These are phyloP conservation scores for Ibidorhyncha struthersii DNA, from an alignment of 2,113 vertebrate genomes.

Conservation along the genomic window DNA sequence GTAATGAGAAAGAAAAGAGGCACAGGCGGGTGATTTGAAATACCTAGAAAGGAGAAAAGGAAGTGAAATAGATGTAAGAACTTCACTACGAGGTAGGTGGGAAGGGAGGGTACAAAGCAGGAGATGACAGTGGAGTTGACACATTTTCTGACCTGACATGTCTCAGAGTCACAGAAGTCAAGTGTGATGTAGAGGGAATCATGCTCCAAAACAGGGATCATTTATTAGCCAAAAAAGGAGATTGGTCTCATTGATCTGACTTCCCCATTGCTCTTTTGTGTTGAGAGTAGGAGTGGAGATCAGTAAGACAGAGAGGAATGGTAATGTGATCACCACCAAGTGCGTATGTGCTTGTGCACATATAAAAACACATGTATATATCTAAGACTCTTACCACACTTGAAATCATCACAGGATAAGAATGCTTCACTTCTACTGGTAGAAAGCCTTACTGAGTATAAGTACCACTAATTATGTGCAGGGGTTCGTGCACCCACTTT, in stretches of 20 bases:
- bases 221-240: neutral
- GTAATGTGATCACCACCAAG: neutral
- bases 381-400: neutral
- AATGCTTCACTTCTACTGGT: neutral
- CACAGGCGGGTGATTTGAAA: neutral
- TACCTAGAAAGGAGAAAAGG: neutral
- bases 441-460: neutral
- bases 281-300: neutral
- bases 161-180: neutral
- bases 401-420: neutral
- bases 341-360: neutral
- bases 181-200: neutral
- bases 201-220: neutral
- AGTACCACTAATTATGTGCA: neutral
- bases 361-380: rapidly evolving
- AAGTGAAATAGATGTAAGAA: neutral
- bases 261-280: neutral
- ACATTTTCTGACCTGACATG: neutral
- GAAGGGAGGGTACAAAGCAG: neutral
- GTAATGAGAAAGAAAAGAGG: neutral
- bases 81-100: neutral
- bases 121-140: neutral
- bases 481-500: neutral
- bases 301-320: neutral
- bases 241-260: neutral